Base-by-base conservation (phyloP, 2,888 invertebrate species). In the Criorhina ranunculi region DNA sequence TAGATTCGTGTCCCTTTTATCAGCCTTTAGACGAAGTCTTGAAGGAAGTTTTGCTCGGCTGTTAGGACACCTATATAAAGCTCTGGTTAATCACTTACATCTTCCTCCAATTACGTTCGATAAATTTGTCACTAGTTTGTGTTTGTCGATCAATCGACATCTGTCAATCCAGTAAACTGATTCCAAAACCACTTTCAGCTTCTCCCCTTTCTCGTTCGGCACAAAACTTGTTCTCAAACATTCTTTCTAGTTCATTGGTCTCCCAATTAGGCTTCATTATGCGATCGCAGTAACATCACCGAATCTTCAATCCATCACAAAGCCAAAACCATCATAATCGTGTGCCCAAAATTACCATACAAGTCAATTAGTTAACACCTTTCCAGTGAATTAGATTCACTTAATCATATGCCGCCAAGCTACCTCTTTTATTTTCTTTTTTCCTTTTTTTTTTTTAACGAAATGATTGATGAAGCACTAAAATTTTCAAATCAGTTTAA, bases 381-480 rank as follows among this genome's bases (percentile, higher is more conserved):
- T 17, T 29, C 31, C 9, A 37, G 5, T 11, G 35, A 57, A 57
- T 19, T 59, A 6, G 7, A 46, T 44, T 33, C 62, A 17, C 62
- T 24, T 24, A 42, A 29, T 60, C 12, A 31, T 46, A 19, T 46
- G 33, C 5, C 46, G 1, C 31, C 17, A n/a, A 0, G 5, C 35
- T 57, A 57, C 57, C 24, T 24, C 19, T 33, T 33, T 55, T 17
- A 0, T 15, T 6, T 24, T 24, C 24, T 24, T 24, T 4, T n/a
- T n/a, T n/a, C n/a, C n/a, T 24, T 11, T 2, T 46, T n/a, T 17
- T 46, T 29, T 31, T 44, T 31, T 29, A 15, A 46, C 19, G 8
- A 62, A 46, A 46, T 62, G 70, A 70, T 70, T 70, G 59, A 70
- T 40, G 70, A 70, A 4, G 9, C 59, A 49, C 33, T 51, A 12